phyloP scores from a whole-genome alignment of 1,140 invertebrate genomes.

The Euglossa dilemma region DNA sequence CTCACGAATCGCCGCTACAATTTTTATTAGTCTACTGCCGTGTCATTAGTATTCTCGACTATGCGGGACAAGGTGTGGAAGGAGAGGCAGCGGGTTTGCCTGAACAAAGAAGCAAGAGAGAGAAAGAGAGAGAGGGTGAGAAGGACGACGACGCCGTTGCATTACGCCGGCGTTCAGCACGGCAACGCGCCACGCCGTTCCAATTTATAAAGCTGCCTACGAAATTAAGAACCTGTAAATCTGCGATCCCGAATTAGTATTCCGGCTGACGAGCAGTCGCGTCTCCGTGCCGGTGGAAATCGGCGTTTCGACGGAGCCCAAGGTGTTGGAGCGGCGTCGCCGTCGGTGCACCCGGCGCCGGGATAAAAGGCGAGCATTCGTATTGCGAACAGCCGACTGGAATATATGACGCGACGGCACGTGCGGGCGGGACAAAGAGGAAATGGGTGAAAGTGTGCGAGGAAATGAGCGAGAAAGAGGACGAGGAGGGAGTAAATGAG shows the following conservation, averaged over 20 bases:
- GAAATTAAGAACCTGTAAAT: constrained; percentile 81
- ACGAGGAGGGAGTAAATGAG: not conserved
- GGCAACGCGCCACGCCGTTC: constrained; percentile 58
- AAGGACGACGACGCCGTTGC: constrained; percentile 3
- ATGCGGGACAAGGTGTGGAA: constrained; percentile 6
- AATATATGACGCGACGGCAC: not conserved
- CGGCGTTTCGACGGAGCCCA: constrained; percentile 24
- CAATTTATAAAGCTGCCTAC: constrained; percentile 75
- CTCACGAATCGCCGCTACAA: constrained; percentile 26
- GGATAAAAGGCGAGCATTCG: constrained; percentile 40
- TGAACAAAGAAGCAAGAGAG: constrained; percentile 14
- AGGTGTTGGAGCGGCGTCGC: constrained; percentile 8
- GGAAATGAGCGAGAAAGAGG: not conserved
- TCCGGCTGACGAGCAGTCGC: constrained; percentile 71
- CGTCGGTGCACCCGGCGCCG: constrained; percentile 18
- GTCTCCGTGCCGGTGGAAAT: constrained; percentile 51
- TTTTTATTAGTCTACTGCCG: constrained; percentile 59
- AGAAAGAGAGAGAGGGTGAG: not conserved
- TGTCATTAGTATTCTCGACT: constrained; percentile 56
- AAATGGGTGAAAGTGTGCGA: not conserved
- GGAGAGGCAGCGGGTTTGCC: not conserved
- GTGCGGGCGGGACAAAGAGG: not conserved
- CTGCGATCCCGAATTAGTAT: constrained; percentile 80
- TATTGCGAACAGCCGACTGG: not conserved
- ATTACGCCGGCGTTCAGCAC: constrained; percentile 38